Evolutionary conservation across 2,888 invertebrate genomes (phyloP).

Genomic region (Petrolisthes manimaculis): DNA sequence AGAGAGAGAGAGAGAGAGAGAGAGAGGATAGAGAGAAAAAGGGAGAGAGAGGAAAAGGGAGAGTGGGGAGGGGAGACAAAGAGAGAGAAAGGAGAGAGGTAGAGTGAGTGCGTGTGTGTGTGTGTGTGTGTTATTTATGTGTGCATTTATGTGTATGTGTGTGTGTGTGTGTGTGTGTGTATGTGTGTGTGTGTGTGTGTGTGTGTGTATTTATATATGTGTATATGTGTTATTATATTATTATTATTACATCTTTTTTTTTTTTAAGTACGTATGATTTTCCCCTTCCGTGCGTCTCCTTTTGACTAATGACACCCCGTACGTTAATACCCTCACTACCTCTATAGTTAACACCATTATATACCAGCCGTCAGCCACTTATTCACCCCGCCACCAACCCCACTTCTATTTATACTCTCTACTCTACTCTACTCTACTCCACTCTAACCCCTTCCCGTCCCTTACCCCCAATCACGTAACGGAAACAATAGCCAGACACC

Average conservation of each 20-base stretch:
- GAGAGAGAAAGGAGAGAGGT: slow-evolving; percentile 12
- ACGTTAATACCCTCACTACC: not conserved
- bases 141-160: no score
- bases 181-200: not conserved
- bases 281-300: not conserved
- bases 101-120: not conserved
- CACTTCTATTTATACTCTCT: no score
- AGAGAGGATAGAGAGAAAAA: no score
- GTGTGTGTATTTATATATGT: not conserved
- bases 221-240: no score
- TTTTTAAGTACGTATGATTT: not conserved
- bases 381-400: no score
- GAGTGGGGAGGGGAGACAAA: slow-evolving; percentile 15
- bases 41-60: not conserved
- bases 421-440: no score
- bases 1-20: slow-evolving; percentile 8
- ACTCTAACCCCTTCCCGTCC: no score
- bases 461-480: not conserved
- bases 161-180: no score
- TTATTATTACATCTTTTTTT: not conserved
- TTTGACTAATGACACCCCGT: not conserved
- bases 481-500: slow-evolving; percentile 1
- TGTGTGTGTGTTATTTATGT: not conserved
- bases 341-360: not conserved
- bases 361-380: no score